A percentile compares a stretch with the other conserved stretches of the same genome.
These are phyloP conservation scores for Lacanobia wlatinum DNA, from an alignment of 2,888 invertebrate species.

Conservation along the genomic window DNA sequence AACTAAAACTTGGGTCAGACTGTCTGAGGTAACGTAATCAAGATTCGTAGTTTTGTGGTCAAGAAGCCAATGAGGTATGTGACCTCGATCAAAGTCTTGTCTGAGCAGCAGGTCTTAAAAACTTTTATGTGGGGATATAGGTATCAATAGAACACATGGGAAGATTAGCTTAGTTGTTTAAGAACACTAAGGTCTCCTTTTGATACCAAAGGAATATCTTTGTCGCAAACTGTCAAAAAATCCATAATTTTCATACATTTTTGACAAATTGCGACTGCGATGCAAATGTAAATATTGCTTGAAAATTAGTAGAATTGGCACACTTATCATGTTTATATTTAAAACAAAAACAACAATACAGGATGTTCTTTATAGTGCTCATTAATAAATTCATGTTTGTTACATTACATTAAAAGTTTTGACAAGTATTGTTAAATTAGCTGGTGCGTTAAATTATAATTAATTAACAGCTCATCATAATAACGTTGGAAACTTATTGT, in stretches of 20 bases:
- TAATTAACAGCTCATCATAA: constrained; percentile 56
- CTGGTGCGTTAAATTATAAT: constrained; percentile 57
- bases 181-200: neutral
- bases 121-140: neutral
- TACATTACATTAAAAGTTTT: constrained; percentile 31
- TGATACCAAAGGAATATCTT: neutral
- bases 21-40: constrained; percentile 10
- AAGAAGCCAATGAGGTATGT: neutral
- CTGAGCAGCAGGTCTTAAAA: neutral
- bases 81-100: neutral
- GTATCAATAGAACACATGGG: neutral
- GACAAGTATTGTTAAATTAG: constrained; percentile 61
- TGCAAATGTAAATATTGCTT: no score
- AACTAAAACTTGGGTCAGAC: constrained; percentile 16
- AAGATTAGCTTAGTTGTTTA: neutral
- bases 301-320: no score
- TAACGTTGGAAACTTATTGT: constrained; percentile 49
- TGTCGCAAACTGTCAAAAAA: no score
- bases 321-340: no score
- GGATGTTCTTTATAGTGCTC: constrained; percentile 2
- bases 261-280: no score
- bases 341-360: neutral
- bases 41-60: neutral
- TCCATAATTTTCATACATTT: no score
- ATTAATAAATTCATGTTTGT: constrained; percentile 34